Evolutionary conservation across 2,888 invertebrate genomes (phyloP).

Genomic region (Brachyptera risi): DNA sequence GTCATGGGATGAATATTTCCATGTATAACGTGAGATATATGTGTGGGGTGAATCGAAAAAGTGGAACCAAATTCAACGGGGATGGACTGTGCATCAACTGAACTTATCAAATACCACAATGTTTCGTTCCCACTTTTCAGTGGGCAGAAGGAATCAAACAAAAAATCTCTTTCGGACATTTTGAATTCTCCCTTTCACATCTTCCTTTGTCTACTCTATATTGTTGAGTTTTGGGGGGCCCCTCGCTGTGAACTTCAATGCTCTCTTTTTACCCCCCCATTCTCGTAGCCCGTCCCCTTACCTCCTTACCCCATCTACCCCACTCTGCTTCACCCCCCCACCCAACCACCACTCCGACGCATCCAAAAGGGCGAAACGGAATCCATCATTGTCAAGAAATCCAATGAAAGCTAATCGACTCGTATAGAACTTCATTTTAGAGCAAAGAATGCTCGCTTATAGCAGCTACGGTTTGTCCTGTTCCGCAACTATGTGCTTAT

Average conservation of each 20-base stretch:
- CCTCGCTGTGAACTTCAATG: constrained; percentile 22
- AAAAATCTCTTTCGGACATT: constrained; percentile 18
- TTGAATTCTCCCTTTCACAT: constrained; percentile 9
- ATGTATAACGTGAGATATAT: no score
- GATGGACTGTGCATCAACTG: no score
- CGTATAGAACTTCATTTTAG: no score
- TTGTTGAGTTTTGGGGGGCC: constrained; percentile 21
- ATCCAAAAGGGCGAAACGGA: constrained; percentile 13
- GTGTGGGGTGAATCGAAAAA: no score
- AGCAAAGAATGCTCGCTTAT: no score
- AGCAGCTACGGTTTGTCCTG: no score
- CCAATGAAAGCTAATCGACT: constrained; percentile 26
- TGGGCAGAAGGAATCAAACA: constrained; percentile 4
- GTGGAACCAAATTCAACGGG: no score
- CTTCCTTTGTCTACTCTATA: constrained; percentile 18
- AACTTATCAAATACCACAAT: no score
- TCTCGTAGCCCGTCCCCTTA: neutral
- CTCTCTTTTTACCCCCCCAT: constrained; percentile 7
- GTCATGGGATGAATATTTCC: no score
- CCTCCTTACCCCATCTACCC: neutral
- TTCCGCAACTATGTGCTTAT: no score
- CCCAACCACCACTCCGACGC: neutral
- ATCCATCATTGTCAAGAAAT: constrained; percentile 24
- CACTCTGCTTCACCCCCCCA: neutral
- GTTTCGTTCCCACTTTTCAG: no score